phyloP scores from a whole-genome alignment of 1,140 invertebrate species.

The Macrotrachela quadricornifera region DNA sequence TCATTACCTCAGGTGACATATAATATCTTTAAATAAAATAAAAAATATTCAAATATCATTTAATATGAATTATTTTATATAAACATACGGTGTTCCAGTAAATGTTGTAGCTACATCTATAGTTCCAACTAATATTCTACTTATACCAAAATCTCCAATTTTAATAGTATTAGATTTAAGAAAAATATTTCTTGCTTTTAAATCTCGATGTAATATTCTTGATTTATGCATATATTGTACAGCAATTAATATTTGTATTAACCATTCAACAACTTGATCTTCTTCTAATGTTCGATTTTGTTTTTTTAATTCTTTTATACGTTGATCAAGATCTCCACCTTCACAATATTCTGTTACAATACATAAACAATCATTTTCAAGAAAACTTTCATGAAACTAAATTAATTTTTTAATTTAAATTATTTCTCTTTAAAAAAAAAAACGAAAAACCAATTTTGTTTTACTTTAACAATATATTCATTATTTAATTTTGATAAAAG shows the following conservation, averaged over 20 bases:
- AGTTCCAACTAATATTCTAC: conserved; percentile 24
- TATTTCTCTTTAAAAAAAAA: too few relatives aligned
- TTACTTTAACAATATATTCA: conserved; percentile 21
- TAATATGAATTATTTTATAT: background rate
- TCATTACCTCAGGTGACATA: conserved; percentile 30
- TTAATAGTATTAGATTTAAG: conserved; percentile 25
- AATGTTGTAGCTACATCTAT: conserved; percentile 27
- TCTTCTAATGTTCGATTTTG: conserved; percentile 18
- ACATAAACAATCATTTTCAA: conserved; percentile 28
- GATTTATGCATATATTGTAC: conserved; percentile 29
- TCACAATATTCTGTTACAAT: conserved; percentile 32
- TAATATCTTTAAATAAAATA: conserved; percentile 17
- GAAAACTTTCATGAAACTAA: conserved; percentile 24
- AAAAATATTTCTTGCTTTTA: conserved; percentile 32
- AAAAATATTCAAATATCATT: background rate
- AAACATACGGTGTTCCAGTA: conserved; percentile 15
- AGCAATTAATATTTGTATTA: conserved; percentile 26
- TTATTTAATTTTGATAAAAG: conserved; percentile 23
- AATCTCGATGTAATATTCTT: conserved; percentile 28
- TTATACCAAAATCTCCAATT: conserved; percentile 30
- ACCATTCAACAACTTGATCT: conserved; percentile 24
- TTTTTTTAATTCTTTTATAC: conserved; percentile 21
- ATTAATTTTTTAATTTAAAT: too few relatives aligned
- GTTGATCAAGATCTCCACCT: conserved; percentile 28
- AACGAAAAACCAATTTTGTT: too few relatives aligned